These are phyloP conservation scores for Toxotes jaculatrix DNA, from an alignment of 2,113 vertebrate genomes.

Conservation along the genomic window DNA sequence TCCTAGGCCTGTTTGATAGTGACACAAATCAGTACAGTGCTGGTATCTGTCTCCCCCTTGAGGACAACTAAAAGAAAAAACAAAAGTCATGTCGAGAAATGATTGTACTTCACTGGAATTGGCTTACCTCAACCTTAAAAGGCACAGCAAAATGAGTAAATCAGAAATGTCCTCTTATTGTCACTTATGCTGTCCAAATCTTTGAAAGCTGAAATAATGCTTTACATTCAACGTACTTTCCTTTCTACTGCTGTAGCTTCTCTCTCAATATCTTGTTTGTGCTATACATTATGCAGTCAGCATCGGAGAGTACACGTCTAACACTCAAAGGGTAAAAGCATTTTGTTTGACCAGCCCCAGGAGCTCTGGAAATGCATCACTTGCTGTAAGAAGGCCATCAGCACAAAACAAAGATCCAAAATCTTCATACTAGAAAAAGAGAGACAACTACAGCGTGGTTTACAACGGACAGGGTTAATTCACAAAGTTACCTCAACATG, in stretches of 20 bases:
- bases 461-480: constrained; percentile 16
- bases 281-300: not conserved
- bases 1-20: constrained; percentile 25
- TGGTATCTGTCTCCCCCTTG: constrained; percentile 69
- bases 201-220: constrained; percentile 36
- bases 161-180: constrained; percentile 39
- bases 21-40: constrained; percentile 54
- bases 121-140: constrained; percentile 56
- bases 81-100: constrained; percentile 57
- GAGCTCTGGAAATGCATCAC: constrained; percentile 35
- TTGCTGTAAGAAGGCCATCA: constrained; percentile 18
- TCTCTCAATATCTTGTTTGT: constrained; percentile 17
- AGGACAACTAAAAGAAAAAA: constrained; percentile 53
- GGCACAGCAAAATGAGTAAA: constrained; percentile 66
- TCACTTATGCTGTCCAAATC: not conserved
- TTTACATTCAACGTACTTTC: constrained; percentile 57
- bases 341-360: constrained; percentile 15
- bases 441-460: constrained; percentile 3
- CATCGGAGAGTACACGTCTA: not conserved
- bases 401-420: constrained; percentile 25
- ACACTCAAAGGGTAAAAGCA: constrained; percentile 3
- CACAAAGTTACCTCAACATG: constrained; percentile 10
- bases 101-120: constrained; percentile 84
- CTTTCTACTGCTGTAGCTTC: constrained; percentile 13
- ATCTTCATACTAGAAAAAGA: constrained; percentile 5